Evolutionary conservation across 2,888 invertebrate species (phyloP), one percentile per base, ranked within the genome.

Genomic region (Pocota personata): DNA sequence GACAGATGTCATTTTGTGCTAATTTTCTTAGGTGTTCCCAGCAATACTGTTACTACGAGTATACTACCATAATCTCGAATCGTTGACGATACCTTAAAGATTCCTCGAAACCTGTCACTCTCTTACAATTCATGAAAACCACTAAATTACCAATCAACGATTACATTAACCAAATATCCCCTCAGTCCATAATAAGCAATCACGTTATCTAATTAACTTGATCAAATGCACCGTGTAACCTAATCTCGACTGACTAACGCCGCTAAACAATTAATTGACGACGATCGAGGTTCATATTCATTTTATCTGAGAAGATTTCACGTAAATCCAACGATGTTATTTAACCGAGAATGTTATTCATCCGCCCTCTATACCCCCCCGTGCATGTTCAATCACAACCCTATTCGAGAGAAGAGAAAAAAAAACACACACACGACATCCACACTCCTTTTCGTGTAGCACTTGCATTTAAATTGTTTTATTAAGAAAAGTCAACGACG

Each of bases 231-330:
- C 32, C 58, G 50, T 66, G 78, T 69, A 72, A 83, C 78, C 66
- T 52, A 78, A 82, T 77, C 82, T 60, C 52, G 52, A 27, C 64
- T 48, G 46, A 52, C 66, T 58, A 66, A 76, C 30, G 48, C 77
- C 78, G 64, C 78, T 43, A 72, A 73, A 67, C 78, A 83, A 83
- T 78, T 83, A 78, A 67, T 80, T 80, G 60, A 58, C 57, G 30
- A 43, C 48, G 46, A 57, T 32, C 48, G 46, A 57, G 48, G 55
- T 46, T 79, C 64, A 46, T 37, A 57, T 60, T 78, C 10, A 3
- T 4, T 24, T 4, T 19, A 24, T 32, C 30, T 79, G 24, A 48
- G 72, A 79, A 50, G 24, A 62, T 62, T 43, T 50, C 58, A 10
- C 24, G 32, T n/a, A n/a, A n/a, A 14, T 40, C 19, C 46, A 10